These are phyloP conservation scores for Cottus gobio DNA, from an alignment of 2,113 vertebrate species.

Conservation along the genomic window DNA sequence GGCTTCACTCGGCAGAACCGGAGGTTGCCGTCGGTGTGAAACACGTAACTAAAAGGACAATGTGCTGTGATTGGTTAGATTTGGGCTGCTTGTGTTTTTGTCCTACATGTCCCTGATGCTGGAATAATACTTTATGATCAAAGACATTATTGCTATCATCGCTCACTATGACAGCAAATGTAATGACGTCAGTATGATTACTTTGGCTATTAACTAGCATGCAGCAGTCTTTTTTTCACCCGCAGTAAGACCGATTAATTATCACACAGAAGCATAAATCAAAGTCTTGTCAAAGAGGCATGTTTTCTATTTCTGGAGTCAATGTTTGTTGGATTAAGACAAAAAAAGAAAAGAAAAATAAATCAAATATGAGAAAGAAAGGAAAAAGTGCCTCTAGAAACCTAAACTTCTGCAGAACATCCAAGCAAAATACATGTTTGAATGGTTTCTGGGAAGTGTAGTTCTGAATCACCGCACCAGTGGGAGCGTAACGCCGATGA, in stretches of 20 bases:
- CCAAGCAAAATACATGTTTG: not conserved
- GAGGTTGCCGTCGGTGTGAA: too few species aligned
- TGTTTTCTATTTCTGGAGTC: too few species aligned
- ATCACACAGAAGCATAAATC: not conserved
- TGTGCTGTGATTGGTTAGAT: not conserved
- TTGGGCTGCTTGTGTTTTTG: not conserved
- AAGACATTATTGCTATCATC: too few species aligned
- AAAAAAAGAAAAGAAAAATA: not conserved
- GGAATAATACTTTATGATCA: not conserved
- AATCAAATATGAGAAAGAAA: not conserved
- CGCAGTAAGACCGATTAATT: not conserved
- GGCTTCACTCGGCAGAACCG: too few species aligned
- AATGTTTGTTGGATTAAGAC: not conserved
- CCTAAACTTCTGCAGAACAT: not conserved
- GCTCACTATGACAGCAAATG: not conserved
- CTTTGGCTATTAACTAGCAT: not conserved
- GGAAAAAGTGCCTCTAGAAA: not conserved
- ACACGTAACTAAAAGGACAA: not conserved
- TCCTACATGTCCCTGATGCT: not conserved
- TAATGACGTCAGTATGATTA: not conserved
- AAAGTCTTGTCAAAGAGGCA: not conserved
- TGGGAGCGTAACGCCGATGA: not conserved
- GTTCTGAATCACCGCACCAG: not conserved
- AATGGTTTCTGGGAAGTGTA: conserved; percentile 28
- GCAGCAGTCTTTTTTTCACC: not conserved